Base-by-base conservation (phyloP, 2,113 vertebrate species). In the Oreochromis spilurus region DNA sequence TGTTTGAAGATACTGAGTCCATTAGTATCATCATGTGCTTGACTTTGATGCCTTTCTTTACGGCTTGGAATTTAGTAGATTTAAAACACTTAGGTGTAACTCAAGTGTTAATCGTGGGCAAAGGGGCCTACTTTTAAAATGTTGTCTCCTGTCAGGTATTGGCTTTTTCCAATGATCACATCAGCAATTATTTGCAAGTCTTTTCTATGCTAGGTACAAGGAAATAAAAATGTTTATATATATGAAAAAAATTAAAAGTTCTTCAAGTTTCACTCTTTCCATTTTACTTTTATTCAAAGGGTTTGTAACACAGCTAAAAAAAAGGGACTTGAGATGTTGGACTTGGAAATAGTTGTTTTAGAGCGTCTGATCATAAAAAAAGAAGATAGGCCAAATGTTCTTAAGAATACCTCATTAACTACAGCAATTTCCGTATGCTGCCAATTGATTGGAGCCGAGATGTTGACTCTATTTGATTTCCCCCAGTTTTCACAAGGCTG, bases 391-490 rank as follows among this genome's bases (percentile, higher is more conserved):
- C 65, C 38, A 43, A 70, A 84, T 88, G 60, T 83, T 81, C 29
- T 54, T 55, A 57, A 54, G 70, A 87, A 87, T 79, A 82, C 24
- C 78, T 89, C 86, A 88, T 93, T 90, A 84, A 79, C 85, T 83
- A 53, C 77, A 81, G 79, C 70, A 70, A 82, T 91, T 91, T 84
- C 81, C 31, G 1, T 84, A 80, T 85, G 90, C 82, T 89, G 82
- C 88, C 85, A 81, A 77, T 84, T 89, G 75, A 92, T 82, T 40
- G 53, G 36, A 85, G 57, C 40, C 10, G 24, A 52, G 36, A 90
- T 79, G 85, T 82, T 6, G 48, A 89, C 43, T 45, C 57, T 79
- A 4, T 89, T 91, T 89, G 87, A 91, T 94, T 87, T 89, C 53
- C 34, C 9, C 2, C 24, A 19, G 38, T 85, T 82, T 91, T 88